Evolutionary conservation across 2,888 invertebrate species (phyloP), one percentile per base, ranked within the genome.

Genomic region (Drosophila infuscata): DNA sequence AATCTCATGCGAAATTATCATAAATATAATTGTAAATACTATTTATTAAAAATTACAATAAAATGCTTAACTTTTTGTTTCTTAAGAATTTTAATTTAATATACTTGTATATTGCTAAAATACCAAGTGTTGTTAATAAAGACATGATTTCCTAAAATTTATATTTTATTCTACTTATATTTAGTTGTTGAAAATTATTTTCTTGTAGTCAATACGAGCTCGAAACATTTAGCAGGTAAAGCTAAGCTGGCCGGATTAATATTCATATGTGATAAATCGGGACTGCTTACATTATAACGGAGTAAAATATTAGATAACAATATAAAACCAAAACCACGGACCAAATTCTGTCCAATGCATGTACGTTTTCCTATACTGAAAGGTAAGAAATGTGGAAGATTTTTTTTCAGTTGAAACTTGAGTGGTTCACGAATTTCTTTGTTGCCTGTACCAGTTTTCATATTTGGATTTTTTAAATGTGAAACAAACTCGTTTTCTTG

Each of bases 321-420:
- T 0, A 96, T 95, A 83, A 97, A 96, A 54, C 95, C 95, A 93
- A 96, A 96, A 1, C 96, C 95, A 17, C 96, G 95, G 0, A 97
- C 96, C 58, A 98, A 93, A 46, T 96, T 95, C 87, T 97, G 97
- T 0, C 97, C 97, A 65, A 97, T 96, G 89, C 97, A 97, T 0
- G 97, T 97, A n/a, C 97, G 93, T 89, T 96, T 97, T 7, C 97
- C 97, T 41, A 97, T 96, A 88, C 97, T 96, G 92, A 97, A 98
- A 0, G 97, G 97, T 12, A 97, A 93, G 90, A 97, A 97, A 90
- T 97, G 96, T 0, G 96, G 94, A 9, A 95, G 94, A 82, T 95
- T 95, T 76, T 93, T 94, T 76, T 92, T 94, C 0, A 95, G 93
- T 25, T 82, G 69, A 3, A 67, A 51, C n/a, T 74, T 52, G 8